A percentile compares a stretch with the other conserved stretches of the same genome.
Evolutionary conservation across 2,888 invertebrate genomes (phyloP).

Genomic region (Candidula unifasciata): DNA sequence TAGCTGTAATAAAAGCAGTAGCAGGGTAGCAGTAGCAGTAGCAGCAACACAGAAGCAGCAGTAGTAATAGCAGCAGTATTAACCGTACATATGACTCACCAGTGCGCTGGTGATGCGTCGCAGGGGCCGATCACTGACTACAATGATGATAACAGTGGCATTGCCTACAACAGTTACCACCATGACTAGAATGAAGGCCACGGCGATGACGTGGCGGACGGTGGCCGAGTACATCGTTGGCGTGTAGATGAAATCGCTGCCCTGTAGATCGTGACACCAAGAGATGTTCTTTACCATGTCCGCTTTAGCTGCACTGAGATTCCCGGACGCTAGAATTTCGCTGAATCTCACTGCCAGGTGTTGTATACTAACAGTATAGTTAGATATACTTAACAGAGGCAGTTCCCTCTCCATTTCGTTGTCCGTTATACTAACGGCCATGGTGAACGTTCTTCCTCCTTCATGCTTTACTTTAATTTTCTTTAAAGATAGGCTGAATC

Average conservation of each 20-base stretch:
- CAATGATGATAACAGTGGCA: conserved; percentile 42
- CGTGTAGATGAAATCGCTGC: conserved; percentile 42
- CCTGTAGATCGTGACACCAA: conserved; percentile 36
- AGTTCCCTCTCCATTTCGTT: not conserved
- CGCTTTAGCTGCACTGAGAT: not conserved
- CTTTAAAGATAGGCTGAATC: too few species aligned
- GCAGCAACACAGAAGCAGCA: too few species aligned
- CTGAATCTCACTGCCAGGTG: not conserved
- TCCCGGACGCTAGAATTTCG: not conserved
- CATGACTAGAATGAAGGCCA: conserved; percentile 35
- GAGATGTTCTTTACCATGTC: not conserved
- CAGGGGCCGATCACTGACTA: conserved; percentile 24
- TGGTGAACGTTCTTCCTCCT: not conserved
- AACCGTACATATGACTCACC: conserved; percentile 25
- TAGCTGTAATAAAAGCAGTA: too few species aligned
- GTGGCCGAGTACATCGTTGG: conserved; percentile 28
- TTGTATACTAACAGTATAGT: not conserved
- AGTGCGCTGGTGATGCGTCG: conserved; percentile 29
- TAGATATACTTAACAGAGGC: not conserved
- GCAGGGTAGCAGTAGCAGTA: too few species aligned
- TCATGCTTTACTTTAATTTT: too few species aligned
- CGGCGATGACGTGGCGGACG: conserved; percentile 23
- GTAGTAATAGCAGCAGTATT: too few species aligned
- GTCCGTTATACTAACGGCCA: not conserved
- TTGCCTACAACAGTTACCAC: conserved; percentile 13